phyloP scores from a whole-genome alignment of 2,797 vertebrate genomes.

The Caiman crocodilus region DNA sequence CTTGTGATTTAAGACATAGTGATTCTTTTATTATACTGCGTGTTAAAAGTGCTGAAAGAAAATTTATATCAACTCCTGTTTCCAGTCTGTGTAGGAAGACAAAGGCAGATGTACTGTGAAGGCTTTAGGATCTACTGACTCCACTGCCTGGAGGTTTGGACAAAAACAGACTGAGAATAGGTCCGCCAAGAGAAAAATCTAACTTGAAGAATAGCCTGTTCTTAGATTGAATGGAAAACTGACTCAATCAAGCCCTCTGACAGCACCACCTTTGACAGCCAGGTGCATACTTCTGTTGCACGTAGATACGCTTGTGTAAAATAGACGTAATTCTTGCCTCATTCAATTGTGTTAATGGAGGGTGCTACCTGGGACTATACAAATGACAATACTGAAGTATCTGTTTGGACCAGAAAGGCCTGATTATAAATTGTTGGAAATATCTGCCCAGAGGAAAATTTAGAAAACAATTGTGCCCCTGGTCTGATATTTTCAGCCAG shows the following conservation, averaged over 20 bases:
- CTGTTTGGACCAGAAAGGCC: slow-evolving; percentile 43
- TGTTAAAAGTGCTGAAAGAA: background rate
- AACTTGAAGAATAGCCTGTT: slow-evolving; percentile 24
- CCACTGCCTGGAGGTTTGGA: slow-evolving; percentile 16
- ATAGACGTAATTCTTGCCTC: slow-evolving; percentile 22
- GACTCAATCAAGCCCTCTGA: slow-evolving; percentile 48
- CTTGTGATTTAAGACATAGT: background rate
- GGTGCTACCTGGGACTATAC: slow-evolving; percentile 14
- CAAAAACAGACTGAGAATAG: slow-evolving; percentile 1
- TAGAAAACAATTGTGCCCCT: slow-evolving; percentile 41
- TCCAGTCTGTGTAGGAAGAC: background rate
- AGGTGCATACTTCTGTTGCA: slow-evolving; percentile 55
- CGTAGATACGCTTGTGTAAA: slow-evolving; percentile 38
- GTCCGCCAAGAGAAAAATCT: slow-evolving; percentile 25
- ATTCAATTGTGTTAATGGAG: slow-evolving; percentile 33
- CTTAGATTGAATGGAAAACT: slow-evolving; percentile 30
- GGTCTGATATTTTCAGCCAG: slow-evolving; percentile 47
- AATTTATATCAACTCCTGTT: slow-evolving; percentile 16
- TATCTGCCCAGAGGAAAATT: slow-evolving; percentile 46
- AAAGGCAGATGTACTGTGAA: slow-evolving; percentile 40
- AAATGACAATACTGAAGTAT: slow-evolving; percentile 45
- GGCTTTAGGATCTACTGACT: background rate
- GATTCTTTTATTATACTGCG: slow-evolving; percentile 1
- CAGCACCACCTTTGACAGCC: slow-evolving; percentile 53
- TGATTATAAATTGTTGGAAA: slow-evolving; percentile 62